Evolutionary conservation across 2,888 invertebrate genomes (phyloP).

Genomic region (Trachelus troglodyta): DNA sequence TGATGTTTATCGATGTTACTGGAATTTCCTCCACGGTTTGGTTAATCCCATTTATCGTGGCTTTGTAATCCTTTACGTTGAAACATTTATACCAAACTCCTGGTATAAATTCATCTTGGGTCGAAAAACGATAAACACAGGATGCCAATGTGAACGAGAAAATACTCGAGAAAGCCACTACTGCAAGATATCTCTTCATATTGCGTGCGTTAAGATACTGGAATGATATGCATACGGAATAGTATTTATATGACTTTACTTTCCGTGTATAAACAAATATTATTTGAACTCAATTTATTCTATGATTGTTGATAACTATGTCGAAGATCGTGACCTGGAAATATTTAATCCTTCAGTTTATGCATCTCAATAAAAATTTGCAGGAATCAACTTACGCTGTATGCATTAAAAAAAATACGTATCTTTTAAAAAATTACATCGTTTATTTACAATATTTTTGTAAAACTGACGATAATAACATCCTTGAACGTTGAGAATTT

Average conservation of each 20-base stretch:
- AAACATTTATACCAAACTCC: neutral
- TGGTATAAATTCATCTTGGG: neutral
- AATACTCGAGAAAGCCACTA: neutral
- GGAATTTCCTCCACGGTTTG: neutral
- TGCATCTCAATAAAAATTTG: neutral
- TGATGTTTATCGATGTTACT: neutral
- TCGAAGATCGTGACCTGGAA: neutral
- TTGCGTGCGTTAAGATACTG: neutral
- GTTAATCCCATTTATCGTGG: neutral
- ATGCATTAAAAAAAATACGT: neutral
- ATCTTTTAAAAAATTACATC: neutral
- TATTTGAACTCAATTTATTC: neutral
- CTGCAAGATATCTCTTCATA: neutral
- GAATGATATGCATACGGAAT: neutral
- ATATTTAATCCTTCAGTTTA: neutral
- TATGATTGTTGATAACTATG: neutral
- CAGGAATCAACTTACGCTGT: neutral
- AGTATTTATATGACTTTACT: neutral
- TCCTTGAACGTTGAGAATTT: neutral
- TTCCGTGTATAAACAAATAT: neutral
- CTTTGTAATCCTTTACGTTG: neutral
- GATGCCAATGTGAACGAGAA: neutral
- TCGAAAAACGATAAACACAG: neutral
- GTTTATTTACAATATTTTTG: too few relatives aligned
- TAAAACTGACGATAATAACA: too few relatives aligned